Evolutionary conservation across 2,113 vertebrate species (phyloP), one percentile per base, ranked within the genome.

Genomic region (Corythoichthys haematopterus): DNA sequence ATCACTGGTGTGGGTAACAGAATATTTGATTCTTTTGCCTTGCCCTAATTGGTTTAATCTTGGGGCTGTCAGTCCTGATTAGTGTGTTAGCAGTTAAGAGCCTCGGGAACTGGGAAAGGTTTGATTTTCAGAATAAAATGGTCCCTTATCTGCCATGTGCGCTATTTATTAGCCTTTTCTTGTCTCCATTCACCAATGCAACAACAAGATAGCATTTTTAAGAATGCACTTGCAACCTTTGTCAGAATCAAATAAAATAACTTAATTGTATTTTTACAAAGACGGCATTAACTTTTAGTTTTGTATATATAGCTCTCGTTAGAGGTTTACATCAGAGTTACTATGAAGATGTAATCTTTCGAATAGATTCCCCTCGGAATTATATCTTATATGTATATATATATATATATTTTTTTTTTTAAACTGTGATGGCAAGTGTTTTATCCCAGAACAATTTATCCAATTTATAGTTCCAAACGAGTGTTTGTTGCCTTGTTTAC

Each of bases 31-130:
- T 86, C 13, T 78, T 88, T 87, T 81, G 81, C 84, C 72, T 74
- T 68, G 73, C 74, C 84, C 79, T 91, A 92, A 92, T 91, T 90
- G 88, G 82, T 85, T 89, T 84, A 89, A 89, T 91, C 87, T 91
- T 91, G 80, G 80, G 80, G 78, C 86, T 90, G 91, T 87, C 91
- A 85, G 77, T 83, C 78, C 70, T 82, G 84, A 90, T 90, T 91
- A 90, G 74, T 69, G 77, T 80, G 72, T 74, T 52, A 69, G 82
- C 60, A 66, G 69, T 82, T 73, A 84, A 73, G 52, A 80, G 72
- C 64, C 74, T 64, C 35, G 69, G 64, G 70, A 68, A 69, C 79
- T 66, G 71, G 62, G 68, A 72, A 70, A 70, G 72, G 69, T 68
- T 86, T 86, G 80, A 79, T 85, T 85, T 88, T 84, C 74, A 69